Percentiles rank a stretch among this genome's conserved stretches.
Evolutionary conservation across 2,797 vertebrate genomes (phyloP).

Genomic region (Spinus olivaceus): DNA sequence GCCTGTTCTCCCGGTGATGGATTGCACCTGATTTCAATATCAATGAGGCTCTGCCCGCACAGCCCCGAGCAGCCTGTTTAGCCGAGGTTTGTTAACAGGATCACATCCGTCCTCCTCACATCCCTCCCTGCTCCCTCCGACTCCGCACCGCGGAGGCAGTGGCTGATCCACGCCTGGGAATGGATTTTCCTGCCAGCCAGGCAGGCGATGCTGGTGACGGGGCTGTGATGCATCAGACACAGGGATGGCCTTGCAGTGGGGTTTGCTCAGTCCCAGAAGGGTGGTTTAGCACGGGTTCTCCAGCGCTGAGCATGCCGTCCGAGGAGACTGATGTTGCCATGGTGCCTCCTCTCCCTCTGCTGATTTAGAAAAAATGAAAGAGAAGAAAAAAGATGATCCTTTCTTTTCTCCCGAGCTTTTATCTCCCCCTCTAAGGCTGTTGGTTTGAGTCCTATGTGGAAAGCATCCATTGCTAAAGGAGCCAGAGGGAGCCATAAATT

Average conservation of each 20-base stretch:
- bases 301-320: neutral
- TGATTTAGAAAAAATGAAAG: neutral
- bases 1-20: constrained; percentile 77
- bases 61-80: constrained; percentile 53
- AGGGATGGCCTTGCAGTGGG: neutral
- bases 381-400: constrained; percentile 43
- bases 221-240: neutral
- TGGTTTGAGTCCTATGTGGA: constrained; percentile 9
- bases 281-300: constrained; percentile 26
- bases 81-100: constrained; percentile 72
- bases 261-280: neutral
- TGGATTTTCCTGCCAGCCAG: neutral
- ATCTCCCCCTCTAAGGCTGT: constrained; percentile 12
- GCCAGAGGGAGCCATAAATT: constrained; percentile 64
- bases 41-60: constrained; percentile 66
- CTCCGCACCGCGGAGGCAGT: neutral
- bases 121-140: neutral
- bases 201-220: neutral
- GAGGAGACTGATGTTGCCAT: constrained; percentile 52
- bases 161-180: neutral
- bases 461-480: constrained; percentile 32
- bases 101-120: neutral
- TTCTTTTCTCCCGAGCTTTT: constrained; percentile 60
- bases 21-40: constrained; percentile 83
- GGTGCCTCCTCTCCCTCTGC: constrained; percentile 19